A percentile compares a stretch with the other conserved stretches of the same genome.
These are phyloP conservation scores for Brachionus rubens DNA, from an alignment of 1,140 invertebrate species.

Conservation along the genomic window DNA sequence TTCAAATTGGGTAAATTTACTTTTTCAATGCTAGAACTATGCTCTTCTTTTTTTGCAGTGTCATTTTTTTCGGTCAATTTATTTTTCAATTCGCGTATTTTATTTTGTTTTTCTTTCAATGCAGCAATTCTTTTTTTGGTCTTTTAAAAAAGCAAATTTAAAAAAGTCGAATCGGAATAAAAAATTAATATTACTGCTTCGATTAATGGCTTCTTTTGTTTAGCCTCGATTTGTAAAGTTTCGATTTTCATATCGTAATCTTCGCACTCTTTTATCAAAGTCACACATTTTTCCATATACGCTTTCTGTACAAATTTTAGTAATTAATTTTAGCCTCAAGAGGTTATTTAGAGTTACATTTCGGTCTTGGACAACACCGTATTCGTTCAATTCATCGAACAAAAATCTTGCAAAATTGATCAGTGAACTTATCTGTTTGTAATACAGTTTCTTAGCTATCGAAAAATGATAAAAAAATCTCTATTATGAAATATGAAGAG, in stretches of 20 bases:
- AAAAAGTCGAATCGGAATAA: not conserved
- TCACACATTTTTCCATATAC: not conserved
- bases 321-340: not conserved
- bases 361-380: not conserved
- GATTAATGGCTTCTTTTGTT: constrained; percentile 19
- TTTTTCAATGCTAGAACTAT: not conserved
- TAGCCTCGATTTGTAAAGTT: not conserved
- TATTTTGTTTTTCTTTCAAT: constrained; percentile 17
- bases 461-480: not conserved
- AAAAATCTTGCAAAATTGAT: constrained; percentile 29
- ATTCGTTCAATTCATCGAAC: constrained; percentile 10
- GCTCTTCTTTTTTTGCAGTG: not conserved
- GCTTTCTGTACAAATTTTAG: not conserved
- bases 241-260: not conserved
- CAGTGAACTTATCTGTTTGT: not conserved
- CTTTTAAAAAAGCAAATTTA: not conserved
- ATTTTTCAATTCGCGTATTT: not conserved
- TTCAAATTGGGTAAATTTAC: too few species aligned
- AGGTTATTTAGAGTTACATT: not conserved
- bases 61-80: constrained; percentile 3
- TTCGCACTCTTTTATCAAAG: not conserved
- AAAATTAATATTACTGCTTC: not conserved
- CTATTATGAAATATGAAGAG: not conserved
- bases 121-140: constrained; percentile 15
- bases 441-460: not conserved